Evolutionary conservation across 1,140 invertebrate species (phyloP), one percentile per base, ranked within the genome.

Genomic region (Vanessa atalanta): DNA sequence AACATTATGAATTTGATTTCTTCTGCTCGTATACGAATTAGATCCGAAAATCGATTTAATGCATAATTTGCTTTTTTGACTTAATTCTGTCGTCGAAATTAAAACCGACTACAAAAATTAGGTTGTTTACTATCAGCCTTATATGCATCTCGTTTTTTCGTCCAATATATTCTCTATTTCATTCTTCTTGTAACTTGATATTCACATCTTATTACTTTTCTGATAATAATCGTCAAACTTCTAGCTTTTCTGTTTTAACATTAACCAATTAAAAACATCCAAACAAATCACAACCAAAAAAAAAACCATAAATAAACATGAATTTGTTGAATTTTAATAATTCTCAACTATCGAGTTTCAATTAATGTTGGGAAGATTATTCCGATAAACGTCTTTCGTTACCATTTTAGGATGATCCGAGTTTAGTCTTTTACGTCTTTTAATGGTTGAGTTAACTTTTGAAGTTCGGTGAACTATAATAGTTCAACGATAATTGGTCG

Each of bases 1-100:
- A 47, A 76, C 76, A 77, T 80, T 76, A 77, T 70, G 65, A 79
- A 76, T 65, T 65, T 31, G 51, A 65, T 57, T 50, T 68, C 53
- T 57, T 57, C 23, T 16, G 20, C 16, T 50, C 12, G 0, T 13
- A 15, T 50, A 50, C 53, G 26, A 57, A 57, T 57, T 57, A 12
- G 55, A 14, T 23, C 8, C 4, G 55, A 23, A 50, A 14, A 13
- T 14, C 13, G 48, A 15, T 50, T 50, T 15, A 11, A 3, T 50
- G 20, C 20, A 20, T 20, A 20, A 20, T 20, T 20, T 20, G 1
- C 37, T 43, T 43, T 43, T 31, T 43, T 43, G 9, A 5, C 37
- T 3, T 9, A 43, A 43, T 43, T 43, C 37, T 9, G 37, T 2
- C 9, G 8, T 43, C 37, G 37, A 43, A 8, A 9, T 43, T 43